Evolutionary conservation across 2,797 vertebrate species (phyloP), one percentile per base, ranked within the genome.

Genomic region (Sciaenops ocellatus): DNA sequence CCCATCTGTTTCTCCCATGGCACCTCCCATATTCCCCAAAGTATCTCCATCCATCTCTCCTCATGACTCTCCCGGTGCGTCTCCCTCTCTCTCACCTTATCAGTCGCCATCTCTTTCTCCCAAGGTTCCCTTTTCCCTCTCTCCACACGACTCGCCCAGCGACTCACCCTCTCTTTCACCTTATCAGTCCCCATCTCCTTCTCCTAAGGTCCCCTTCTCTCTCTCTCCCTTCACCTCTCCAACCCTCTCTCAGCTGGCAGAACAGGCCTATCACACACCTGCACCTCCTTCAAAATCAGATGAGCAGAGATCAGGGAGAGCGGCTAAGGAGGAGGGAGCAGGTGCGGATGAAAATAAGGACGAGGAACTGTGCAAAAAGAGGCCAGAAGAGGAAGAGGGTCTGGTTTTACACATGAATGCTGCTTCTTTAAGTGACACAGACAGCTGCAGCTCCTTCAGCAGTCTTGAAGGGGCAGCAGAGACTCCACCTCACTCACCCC

Each of bases 381-480:
- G 3, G 51, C 83, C 82, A 17, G 75, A 73, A 0, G 69, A 83
- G 22, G 86, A 86, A 2, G 70, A 85, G 67, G 68, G 76, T 83
- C 62, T 94, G 74, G 5, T 94, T 74, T 88, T 95, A 63, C 78
- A 90, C 80, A 87, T 78, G 15, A 88, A 75, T 13, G 83, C 93
- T 13, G 87, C 91, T 9, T 92, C 93, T 54, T 85, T 96, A 17
- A 93, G 93, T 22, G 95, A 96, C 67, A 85, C 91, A 24, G 95
- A 95, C 72, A 95, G 93, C 57, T 94, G 94, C 86, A 94, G 91
- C 76, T 97, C 95, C 28, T 89, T 94, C 47, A 95, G 94, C 84
- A 95, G 95, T 78, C 93, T 93, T 0, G 94, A 96, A 68, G 95
- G 93, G 72, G 82, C 86, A 9, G 90, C 82, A 48, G 90, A 94